Conservation (phyloP, 2,888 invertebrate species). For the Acrobasis repandana region DNA sequence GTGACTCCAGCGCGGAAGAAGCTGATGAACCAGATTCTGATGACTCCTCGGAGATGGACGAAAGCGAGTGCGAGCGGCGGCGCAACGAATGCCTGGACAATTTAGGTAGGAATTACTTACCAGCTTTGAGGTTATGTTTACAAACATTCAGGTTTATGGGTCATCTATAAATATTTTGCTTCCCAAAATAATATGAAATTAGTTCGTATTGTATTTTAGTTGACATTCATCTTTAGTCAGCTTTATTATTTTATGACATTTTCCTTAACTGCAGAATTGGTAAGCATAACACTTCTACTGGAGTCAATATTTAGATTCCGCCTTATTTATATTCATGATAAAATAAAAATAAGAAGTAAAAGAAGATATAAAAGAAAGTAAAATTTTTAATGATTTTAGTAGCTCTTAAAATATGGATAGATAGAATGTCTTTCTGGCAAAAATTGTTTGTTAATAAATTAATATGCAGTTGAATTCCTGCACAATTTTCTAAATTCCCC, state of each 20-base stretch:
- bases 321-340: no score
- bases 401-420: no score
- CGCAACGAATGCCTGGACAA: slow-evolving; percentile 93
- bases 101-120: slow-evolving; percentile 73
- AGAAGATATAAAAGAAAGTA: no score
- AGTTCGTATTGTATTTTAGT: neutral
- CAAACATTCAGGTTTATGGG: slow-evolving; percentile 56
- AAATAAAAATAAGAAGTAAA: no score
- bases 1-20: slow-evolving; percentile 89
- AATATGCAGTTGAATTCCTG: no score
- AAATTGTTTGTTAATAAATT: no score
- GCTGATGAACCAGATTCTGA: slow-evolving; percentile 92
- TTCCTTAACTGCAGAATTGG: no score
- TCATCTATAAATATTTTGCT: slow-evolving; percentile 31
- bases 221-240: neutral
- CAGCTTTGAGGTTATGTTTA: slow-evolving; percentile 77
- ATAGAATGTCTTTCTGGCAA: no score
- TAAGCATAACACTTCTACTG: no score
- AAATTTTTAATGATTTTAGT: no score
- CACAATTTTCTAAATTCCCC: no score
- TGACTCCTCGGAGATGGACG: slow-evolving; percentile 95
- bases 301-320: no score
- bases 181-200: neutral
- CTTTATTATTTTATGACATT: neutral
- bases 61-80: slow-evolving; percentile 93